phyloP scores from a whole-genome alignment of 2,888 invertebrate genomes.

The Pardosa pseudoannulata region DNA sequence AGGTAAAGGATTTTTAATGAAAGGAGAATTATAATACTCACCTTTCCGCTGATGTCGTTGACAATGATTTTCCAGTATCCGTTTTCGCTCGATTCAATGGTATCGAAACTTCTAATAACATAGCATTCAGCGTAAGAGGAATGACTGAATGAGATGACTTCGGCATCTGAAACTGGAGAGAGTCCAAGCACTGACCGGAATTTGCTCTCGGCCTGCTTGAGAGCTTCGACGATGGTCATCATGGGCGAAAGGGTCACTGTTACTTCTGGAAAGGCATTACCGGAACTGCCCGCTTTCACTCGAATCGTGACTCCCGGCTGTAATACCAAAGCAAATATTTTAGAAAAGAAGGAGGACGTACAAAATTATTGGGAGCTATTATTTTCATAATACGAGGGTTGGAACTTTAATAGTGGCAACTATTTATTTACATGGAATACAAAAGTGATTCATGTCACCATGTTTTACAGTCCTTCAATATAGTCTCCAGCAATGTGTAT shows the following conservation, averaged over 20 bases:
- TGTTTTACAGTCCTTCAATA: too few species aligned
- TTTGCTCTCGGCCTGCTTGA: conserved; percentile 62
- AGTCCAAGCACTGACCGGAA: conserved; percentile 33
- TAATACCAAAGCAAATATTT: background rate
- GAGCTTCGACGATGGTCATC: conserved; percentile 68
- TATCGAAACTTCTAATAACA: conserved; percentile 46
- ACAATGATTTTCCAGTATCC: conserved; percentile 61
- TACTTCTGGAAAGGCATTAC: conserved; percentile 41
- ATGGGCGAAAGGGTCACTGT: conserved; percentile 60
- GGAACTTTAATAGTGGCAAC: too few species aligned
- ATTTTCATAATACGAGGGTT: too few species aligned
- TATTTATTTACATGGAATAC: too few species aligned
- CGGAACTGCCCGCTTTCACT: conserved; percentile 30
- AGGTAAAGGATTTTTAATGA: too few species aligned
- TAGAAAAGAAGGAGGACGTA: too few species aligned
- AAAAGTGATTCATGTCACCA: too few species aligned
- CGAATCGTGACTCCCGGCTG: conserved; percentile 60
- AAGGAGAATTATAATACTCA: too few species aligned
- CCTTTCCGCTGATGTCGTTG: conserved; percentile 36
- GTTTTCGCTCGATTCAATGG: conserved; percentile 9
- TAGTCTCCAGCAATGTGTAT: too few species aligned
- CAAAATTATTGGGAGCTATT: too few species aligned
- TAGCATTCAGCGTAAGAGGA: conserved; percentile 34
- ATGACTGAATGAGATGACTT: conserved; percentile 50
- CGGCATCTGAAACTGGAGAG: conserved; percentile 7